Conservation (phyloP, 2,113 vertebrate genomes). For the Perca flavescens region DNA sequence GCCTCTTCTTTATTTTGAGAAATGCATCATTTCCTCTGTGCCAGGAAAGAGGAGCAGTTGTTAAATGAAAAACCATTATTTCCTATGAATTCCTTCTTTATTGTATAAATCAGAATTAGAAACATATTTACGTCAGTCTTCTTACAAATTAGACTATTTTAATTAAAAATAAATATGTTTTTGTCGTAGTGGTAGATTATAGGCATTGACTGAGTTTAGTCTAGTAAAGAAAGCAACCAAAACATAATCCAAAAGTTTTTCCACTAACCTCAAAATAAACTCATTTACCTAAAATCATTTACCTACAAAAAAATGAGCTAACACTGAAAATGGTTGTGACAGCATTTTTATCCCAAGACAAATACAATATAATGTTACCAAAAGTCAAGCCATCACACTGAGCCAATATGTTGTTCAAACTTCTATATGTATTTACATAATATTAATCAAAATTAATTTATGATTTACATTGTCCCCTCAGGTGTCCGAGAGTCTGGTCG, state of each 20-base stretch:
- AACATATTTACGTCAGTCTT: not conserved
- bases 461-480: constrained; percentile 54
- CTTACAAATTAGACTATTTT: not conserved
- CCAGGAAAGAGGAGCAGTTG: not conserved
- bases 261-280: not conserved
- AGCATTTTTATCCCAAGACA: not conserved
- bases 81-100: not conserved
- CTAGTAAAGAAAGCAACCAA: not conserved
- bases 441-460: not conserved
- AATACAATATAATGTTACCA: not conserved
- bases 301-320: not conserved
- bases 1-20: not conserved
- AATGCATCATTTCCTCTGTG: not conserved
- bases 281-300: not conserved
- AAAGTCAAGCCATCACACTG: not conserved
- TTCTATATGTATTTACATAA: not conserved
- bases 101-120: not conserved
- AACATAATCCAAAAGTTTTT: not conserved
- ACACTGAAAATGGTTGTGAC: not conserved
- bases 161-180: not conserved
- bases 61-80: not conserved
- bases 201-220: not conserved
- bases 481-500: constrained; percentile 92
- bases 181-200: not conserved
- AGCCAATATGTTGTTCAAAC: not conserved